phyloP scores from a whole-genome alignment of 2,113 vertebrate genomes.

The Eurystomus gularis region DNA sequence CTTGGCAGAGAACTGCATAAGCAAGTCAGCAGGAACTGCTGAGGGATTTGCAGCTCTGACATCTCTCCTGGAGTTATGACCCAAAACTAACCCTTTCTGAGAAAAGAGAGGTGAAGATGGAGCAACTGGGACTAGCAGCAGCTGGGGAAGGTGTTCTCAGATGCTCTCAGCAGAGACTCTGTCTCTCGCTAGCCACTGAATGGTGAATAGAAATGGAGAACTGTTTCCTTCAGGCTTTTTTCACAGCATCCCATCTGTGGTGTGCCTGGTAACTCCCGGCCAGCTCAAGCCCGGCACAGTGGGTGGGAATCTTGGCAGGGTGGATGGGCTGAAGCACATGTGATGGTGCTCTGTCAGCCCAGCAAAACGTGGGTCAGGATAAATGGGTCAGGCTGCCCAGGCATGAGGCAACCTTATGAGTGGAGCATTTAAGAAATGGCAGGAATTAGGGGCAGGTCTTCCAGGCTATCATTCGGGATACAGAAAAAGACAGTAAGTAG shows the following conservation, averaged over 20 bases:
- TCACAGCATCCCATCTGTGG: not conserved
- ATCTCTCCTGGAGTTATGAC: not conserved
- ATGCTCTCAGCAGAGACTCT: not conserved
- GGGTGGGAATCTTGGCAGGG: not conserved
- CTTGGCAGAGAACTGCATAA: not conserved
- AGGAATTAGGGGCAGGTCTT: not conserved
- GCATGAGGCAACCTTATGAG: not conserved
- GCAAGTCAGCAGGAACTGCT: not conserved
- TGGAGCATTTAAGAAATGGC: not conserved
- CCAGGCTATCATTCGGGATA: not conserved
- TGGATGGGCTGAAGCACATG: not conserved
- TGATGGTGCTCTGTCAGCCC: not conserved
- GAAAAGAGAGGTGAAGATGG: not conserved
- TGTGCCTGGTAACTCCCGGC: fast-evolving
- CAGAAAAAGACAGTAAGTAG: not conserved
- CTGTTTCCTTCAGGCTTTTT: not conserved
- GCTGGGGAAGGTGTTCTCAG: not conserved
- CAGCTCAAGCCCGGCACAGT: not conserved
- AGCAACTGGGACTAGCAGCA: not conserved
- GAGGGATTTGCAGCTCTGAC: not conserved
- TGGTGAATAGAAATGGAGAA: not conserved
- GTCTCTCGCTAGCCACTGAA: not conserved
- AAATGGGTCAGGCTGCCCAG: not conserved
- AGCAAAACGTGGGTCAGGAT: not conserved
- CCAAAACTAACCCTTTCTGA: not conserved